Evolutionary conservation across 2,797 vertebrate species (phyloP), one percentile per base, ranked within the genome.

Genomic region (Oophaga sylvatica): DNA sequence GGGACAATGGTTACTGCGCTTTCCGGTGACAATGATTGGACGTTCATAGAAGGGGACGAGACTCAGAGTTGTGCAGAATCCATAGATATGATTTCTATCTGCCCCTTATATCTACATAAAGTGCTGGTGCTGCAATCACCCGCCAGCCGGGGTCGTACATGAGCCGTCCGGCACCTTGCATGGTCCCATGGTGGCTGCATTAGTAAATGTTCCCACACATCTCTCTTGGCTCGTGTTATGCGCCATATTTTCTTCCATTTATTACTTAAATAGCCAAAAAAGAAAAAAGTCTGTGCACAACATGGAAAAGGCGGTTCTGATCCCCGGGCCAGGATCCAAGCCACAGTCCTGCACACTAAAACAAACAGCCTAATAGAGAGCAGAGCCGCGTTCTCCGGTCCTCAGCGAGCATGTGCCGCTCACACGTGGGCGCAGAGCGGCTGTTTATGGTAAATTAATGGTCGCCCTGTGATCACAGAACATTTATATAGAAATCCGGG

Each of bases 171-270:
- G 3, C 31, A 67, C 22, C 16, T 4, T 20, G 8, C 8, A 10
- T 19, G 17, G 35, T 17, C 19, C 35, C 35, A 1, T 16, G 13
- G 26, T 29, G 35, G 41, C 35, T 5, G 35, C 35, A 22, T 48
- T n/a, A 48, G 20, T 13, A 12, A 29, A 4, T 67, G 65, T 67
- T 41, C 70, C 70, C 3, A 22, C 31, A 53, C 20, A 41, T 20
- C 5, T 13, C 19, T 22, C 41, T 13, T 75, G 41, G 41, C 20
- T 48, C 4, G 41, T 22, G 4, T 75, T 53, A 5, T 53, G 41
- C 71, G 11, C 71, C 71, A 75, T 53, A 75, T 75, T 75, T n/a
- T n/a, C 22, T 75, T 75, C n/a, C 20, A n/a, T n/a, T 48, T 53
- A 45, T 16, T 31, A 71, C 31, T 19, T 19, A 45, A 20, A 45